Evolutionary conservation across 2,797 vertebrate genomes (phyloP).

Genomic region (Gymnothorax reevesii): DNA sequence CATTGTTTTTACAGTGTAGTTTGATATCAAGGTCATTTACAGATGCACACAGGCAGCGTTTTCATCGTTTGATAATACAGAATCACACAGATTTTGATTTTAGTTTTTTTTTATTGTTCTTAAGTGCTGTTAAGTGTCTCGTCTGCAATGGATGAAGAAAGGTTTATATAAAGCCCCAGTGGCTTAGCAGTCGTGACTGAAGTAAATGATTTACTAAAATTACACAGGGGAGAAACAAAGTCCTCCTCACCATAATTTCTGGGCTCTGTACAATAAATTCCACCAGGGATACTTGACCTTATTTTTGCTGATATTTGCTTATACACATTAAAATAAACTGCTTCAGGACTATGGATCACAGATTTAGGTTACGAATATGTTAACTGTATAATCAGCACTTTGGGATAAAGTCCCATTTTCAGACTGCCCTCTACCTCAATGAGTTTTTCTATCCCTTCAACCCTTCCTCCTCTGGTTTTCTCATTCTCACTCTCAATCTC

Average conservation of each 20-base stretch:
- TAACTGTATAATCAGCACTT: neutral
- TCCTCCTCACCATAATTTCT: neutral
- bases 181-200: neutral
- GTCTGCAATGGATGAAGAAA: neutral
- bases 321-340: neutral
- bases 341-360: neutral
- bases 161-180: neutral
- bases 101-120: neutral
- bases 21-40: neutral
- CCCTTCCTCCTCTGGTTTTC: constrained; percentile 19
- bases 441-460: constrained; percentile 25
- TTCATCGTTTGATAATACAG: neutral
- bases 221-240: neutral
- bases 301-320: neutral
- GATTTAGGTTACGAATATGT: neutral
- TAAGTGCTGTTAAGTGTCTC: neutral
- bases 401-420: neutral
- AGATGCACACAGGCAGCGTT: neutral
- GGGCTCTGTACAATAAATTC: neutral
- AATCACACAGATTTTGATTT: neutral
- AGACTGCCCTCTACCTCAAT: constrained; percentile 18
- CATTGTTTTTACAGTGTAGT: neutral
- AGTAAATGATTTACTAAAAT: neutral
- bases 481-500: neutral
- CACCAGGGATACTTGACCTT: neutral